phyloP scores from a whole-genome alignment of 2,113 vertebrate species.

The Cygnus buccinator region DNA sequence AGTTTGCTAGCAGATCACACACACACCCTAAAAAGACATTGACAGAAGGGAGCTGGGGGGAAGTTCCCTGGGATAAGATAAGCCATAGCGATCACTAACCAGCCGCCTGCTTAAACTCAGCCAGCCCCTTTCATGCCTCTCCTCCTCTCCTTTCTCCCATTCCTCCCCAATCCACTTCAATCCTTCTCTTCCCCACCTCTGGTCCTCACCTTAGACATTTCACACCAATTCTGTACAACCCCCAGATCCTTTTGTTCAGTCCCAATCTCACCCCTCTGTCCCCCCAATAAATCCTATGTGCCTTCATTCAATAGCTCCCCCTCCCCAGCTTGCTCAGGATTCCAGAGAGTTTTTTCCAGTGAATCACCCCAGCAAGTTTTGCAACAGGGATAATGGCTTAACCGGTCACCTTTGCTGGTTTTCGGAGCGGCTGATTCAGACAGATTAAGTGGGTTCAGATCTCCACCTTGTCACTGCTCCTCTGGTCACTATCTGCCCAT shows the following conservation, averaged over 20 bases:
- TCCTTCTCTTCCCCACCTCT: neutral
- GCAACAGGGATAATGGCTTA: neutral
- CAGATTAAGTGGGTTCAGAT: neutral
- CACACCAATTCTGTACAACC: neutral
- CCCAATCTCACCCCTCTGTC: fast-evolving
- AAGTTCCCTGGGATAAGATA: neutral
- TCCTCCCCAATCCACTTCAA: neutral
- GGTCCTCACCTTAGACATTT: neutral
- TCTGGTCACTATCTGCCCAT: neutral
- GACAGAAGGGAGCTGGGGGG: neutral
- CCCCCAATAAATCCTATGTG: fast-evolving
- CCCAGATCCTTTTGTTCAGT: neutral
- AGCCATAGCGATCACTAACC: neutral
- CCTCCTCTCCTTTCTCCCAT: neutral
- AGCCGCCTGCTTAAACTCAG: neutral
- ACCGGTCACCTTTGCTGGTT: neutral
- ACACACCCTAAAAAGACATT: neutral
- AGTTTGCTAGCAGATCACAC: neutral
- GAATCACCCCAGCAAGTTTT: neutral
- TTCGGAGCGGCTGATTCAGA: neutral
- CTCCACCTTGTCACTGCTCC: neutral
- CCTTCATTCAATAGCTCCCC: neutral
- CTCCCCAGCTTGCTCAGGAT: neutral
- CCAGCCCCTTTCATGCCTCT: neutral
- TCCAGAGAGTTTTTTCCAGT: neutral